These are phyloP conservation scores for Hoplias malabaricus DNA, from an alignment of 2,113 vertebrate genomes.

Conservation along the genomic window DNA sequence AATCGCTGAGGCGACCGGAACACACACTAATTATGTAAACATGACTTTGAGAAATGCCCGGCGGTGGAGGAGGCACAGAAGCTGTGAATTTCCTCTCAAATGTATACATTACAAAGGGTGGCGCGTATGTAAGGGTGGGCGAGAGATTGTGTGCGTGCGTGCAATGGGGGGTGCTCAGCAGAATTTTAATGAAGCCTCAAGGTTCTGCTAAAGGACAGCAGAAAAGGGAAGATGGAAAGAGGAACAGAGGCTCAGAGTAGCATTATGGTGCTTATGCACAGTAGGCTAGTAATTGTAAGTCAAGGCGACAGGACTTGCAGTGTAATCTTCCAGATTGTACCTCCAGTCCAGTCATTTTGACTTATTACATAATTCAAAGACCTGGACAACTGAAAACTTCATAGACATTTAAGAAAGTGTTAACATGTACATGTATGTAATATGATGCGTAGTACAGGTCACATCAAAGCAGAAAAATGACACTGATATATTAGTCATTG, in stretches of 20 bases:
- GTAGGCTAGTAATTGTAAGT: background rate
- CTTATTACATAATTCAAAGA: background rate
- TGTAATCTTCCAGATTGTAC: background rate
- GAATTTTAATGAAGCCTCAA: conserved; percentile 59
- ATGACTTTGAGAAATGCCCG: conserved; percentile 56
- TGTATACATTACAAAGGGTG: conserved; percentile 59
- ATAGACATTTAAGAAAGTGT: background rate
- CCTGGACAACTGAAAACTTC: background rate
- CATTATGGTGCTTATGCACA: background rate
- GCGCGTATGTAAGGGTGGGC: conserved; percentile 4
- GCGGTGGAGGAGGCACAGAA: conserved; percentile 22
- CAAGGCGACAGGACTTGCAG: background rate
- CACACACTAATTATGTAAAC: conserved; percentile 58
- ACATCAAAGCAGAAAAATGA: no score
- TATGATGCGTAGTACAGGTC: no score
- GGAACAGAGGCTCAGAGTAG: background rate
- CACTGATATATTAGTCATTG: no score
- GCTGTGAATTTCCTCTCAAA: conserved; percentile 51
- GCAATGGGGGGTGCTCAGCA: conserved; percentile 46
- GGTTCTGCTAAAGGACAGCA: conserved; percentile 56
- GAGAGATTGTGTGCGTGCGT: conserved; percentile 33
- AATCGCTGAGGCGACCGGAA: conserved; percentile 53
- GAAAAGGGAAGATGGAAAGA: conserved; percentile 21
- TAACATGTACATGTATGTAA: no score
- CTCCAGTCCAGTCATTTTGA: background rate